A percentile compares a stretch with the other conserved stretches of the same genome.
Evolutionary conservation across 2,113 vertebrate species (phyloP).

Genomic region (Marmota flaviventris): DNA sequence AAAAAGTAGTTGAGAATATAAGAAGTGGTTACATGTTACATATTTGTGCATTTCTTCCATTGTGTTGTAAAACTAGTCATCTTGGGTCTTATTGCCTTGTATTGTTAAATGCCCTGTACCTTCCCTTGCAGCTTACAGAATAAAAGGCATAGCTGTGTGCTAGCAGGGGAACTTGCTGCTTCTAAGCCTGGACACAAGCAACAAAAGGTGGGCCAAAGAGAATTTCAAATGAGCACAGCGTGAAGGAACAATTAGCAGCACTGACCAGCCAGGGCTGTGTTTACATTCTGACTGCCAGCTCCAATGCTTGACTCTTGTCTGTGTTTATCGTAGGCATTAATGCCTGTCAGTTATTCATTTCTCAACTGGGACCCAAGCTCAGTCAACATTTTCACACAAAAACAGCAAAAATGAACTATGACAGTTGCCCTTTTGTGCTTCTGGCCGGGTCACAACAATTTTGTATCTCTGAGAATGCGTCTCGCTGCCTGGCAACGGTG

Average conservation of each 20-base stretch:
- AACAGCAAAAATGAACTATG: not conserved
- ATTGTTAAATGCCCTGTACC: not conserved
- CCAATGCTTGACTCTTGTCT: not conserved
- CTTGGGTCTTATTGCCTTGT: not conserved
- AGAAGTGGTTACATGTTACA: not conserved
- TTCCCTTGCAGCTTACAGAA: not conserved
- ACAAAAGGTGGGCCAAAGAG: not conserved
- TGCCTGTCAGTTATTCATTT: constrained; percentile 43
- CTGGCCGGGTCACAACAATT: not conserved
- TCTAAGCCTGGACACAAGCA: not conserved
- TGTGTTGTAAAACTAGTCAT: not conserved
- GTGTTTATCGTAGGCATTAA: constrained; percentile 26
- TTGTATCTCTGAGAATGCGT: not conserved
- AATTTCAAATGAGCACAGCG: not conserved
- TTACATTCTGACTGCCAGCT: constrained; percentile 39
- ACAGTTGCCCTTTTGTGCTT: not conserved
- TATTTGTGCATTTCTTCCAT: not conserved
- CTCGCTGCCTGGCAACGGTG: not conserved
- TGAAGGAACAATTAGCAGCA: not conserved
- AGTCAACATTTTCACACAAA: constrained; percentile 24
- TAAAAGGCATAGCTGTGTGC: not conserved
- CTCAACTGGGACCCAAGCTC: constrained; percentile 26
- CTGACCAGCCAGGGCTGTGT: not conserved
- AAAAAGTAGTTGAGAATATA: not conserved
- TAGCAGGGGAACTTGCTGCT: not conserved